Conservation (phyloP, 1,140 invertebrate species). For the Lerema accius region DNA sequence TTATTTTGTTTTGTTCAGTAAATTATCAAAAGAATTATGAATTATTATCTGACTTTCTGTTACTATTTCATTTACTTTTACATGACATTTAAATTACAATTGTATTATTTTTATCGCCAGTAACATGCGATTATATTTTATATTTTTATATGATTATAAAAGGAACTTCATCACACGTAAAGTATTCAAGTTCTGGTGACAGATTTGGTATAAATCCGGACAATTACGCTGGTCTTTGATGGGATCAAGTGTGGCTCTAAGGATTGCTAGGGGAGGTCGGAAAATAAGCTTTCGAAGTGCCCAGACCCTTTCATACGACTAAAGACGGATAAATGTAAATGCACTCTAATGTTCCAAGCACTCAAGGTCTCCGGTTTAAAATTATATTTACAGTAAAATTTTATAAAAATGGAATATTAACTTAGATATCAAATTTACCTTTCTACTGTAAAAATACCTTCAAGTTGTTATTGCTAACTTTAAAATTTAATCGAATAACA, state of each 20-base stretch:
- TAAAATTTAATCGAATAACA: too few species aligned
- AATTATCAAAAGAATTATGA: too few species aligned
- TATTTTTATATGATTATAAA: too few species aligned
- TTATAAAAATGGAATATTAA: too few species aligned
- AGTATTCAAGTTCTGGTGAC: constrained; percentile 10
- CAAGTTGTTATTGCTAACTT: too few species aligned
- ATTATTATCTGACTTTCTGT: too few species aligned
- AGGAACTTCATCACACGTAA: not conserved
- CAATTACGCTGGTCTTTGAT: constrained; percentile 48
- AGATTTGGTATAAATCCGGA: constrained; percentile 34
- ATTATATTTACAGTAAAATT: not conserved
- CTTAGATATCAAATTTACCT: not conserved
- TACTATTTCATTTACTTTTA: too few species aligned
- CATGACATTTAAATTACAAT: too few species aligned
- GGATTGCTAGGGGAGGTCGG: constrained; percentile 10
- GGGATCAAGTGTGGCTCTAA: constrained; percentile 39
- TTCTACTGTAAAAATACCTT: too few species aligned
- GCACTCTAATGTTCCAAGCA: constrained; percentile 20
- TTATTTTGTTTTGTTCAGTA: too few species aligned
- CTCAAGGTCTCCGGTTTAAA: constrained; percentile 10
- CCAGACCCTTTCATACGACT: constrained; percentile 23
- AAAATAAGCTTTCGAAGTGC: constrained; percentile 20
- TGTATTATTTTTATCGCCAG: too few species aligned
- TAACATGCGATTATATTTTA: too few species aligned
- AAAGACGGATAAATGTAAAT: constrained; percentile 22